Evolutionary conservation across 2,113 vertebrate species (phyloP).

Genomic region (Orientallactaga bullata): DNA sequence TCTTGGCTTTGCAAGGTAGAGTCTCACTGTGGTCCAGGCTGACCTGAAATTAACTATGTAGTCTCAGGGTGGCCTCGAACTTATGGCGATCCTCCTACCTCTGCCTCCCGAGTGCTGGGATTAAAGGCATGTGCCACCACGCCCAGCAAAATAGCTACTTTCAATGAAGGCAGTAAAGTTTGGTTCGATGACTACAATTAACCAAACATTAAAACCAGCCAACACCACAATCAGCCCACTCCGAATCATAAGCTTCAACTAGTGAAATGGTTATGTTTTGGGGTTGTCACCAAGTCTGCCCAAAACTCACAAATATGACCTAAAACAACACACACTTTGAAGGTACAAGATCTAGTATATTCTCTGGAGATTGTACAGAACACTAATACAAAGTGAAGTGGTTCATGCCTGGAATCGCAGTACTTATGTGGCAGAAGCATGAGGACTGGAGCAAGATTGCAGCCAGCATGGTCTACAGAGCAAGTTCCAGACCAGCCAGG

Average conservation of each 20-base stretch:
- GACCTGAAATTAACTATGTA: no score
- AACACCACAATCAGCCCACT: conserved; percentile 10
- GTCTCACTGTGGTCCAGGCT: no score
- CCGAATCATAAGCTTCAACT: background rate
- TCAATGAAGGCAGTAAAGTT: conserved; percentile 9
- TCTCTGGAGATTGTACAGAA: background rate
- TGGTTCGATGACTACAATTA: conserved; percentile 22
- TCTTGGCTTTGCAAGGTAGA: no score
- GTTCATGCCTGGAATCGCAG: background rate
- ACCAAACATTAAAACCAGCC: background rate
- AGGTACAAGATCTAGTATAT: background rate
- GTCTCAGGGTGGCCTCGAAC: no score
- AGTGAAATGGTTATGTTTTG: conserved; percentile 23
- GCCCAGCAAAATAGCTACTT: background rate
- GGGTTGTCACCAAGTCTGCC: background rate
- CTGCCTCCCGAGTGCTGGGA: no score
- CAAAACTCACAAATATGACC: background rate
- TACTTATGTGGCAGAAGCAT: background rate
- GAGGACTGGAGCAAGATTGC: background rate
- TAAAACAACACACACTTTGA: background rate
- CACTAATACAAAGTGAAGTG: background rate
- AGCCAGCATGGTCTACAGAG: background rate
- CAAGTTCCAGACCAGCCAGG: background rate
- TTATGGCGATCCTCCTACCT: no score
- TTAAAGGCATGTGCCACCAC: no score